phyloP scores from a whole-genome alignment of 2,113 vertebrate genomes.

The Sinocyclocheilus anophthalmus region DNA sequence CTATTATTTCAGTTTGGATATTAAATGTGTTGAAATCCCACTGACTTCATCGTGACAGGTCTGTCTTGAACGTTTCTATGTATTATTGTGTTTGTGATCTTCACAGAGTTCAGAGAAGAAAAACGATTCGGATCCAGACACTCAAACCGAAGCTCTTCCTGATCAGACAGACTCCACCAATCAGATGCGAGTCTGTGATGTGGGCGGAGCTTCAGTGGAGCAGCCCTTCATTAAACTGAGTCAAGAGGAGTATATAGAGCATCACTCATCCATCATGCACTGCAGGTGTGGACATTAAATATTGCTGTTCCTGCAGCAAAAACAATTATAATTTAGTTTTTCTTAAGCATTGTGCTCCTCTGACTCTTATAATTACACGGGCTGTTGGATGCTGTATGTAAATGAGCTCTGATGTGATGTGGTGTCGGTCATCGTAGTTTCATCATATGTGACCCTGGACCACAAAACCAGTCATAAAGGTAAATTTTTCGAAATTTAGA shows the following conservation, averaged over 20 bases:
- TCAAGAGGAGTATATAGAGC: conserved; percentile 95
- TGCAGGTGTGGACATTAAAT: conserved; percentile 78
- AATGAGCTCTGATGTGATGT: no score
- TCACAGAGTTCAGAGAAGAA: conserved; percentile 81
- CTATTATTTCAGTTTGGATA: no score
- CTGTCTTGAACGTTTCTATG: neutral
- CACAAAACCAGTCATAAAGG: no score
- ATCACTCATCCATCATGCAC: conserved; percentile 94
- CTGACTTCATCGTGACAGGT: no score
- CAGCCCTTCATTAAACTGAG: conserved; percentile 95
- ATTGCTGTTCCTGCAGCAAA: neutral
- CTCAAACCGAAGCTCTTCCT: conserved; percentile 67
- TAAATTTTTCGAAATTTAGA: no score
- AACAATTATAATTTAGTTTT: no score
- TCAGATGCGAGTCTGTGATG: conserved; percentile 64
- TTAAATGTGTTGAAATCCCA: no score
- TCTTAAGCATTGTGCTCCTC: no score
- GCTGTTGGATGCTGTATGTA: no score
- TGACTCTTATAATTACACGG: no score
- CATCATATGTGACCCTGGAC: neutral
- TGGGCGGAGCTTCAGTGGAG: conserved; percentile 69
- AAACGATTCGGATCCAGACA: conserved; percentile 76
- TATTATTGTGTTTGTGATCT: neutral
- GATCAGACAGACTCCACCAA: conserved; percentile 71
- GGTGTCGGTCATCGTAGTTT: no score